Conservation (phyloP, 2,113 vertebrate genomes). For the Erpornis zantholeuca region DNA sequence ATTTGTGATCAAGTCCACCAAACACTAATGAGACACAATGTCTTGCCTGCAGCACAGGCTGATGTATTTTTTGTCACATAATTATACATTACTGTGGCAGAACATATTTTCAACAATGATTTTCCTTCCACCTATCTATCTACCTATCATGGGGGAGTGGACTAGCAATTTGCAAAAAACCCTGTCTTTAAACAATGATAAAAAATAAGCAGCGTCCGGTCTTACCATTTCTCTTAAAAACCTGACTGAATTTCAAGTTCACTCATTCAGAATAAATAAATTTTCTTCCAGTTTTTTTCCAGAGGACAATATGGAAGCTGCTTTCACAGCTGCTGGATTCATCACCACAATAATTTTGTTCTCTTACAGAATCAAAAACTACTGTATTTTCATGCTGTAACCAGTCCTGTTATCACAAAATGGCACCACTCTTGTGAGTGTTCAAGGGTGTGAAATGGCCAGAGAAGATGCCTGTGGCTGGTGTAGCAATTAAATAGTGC, state of each 20-base stretch:
- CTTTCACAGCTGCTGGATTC: background rate
- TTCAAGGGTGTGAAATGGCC: background rate
- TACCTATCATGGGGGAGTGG: background rate
- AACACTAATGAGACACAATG: slow-evolving; percentile 30
- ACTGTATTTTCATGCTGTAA: background rate
- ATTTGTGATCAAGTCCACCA: slow-evolving; percentile 36
- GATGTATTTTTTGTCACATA: slow-evolving; percentile 27
- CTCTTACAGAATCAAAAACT: background rate
- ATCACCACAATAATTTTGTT: background rate
- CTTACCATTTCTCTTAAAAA: background rate
- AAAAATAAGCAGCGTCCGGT: background rate
- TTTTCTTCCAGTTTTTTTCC: background rate
- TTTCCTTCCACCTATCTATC: slow-evolving; percentile 17
- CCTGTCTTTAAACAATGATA: background rate
- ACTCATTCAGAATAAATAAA: background rate
- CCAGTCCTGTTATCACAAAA: background rate
- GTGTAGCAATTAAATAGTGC: background rate
- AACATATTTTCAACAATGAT: background rate
- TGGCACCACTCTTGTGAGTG: background rate
- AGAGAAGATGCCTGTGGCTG: background rate
- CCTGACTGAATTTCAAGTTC: background rate
- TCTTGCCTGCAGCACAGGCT: slow-evolving; percentile 10
- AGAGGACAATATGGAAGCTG: background rate
- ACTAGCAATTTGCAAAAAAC: slow-evolving; percentile 8
- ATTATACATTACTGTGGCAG: slow-evolving; percentile 7